Evolutionary conservation across 2,113 vertebrate species (phyloP), one percentile per base, ranked within the genome.

Genomic region (Gobio gobio): DNA sequence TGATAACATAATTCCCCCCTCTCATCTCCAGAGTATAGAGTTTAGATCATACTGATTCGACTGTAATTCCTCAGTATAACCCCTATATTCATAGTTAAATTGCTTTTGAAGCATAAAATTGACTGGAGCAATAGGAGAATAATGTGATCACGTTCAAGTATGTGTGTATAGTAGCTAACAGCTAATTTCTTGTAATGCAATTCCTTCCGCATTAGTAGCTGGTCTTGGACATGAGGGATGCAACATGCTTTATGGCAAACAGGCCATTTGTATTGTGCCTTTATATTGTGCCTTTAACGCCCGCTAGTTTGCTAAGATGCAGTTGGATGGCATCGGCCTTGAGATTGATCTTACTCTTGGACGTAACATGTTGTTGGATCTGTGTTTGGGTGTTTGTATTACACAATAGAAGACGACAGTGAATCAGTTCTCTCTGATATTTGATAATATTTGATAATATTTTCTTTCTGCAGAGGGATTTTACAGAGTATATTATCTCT

Each of bases 121-220:
- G 85, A 86, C 86, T 87, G 75, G 86, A 89, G 88, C 86, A 89
- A 80, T 86, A 54, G 81, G 68, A 64, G 78, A 83, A 78, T 61
- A 87, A 45, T 85, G 90, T 70, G 78, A 63, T 63, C 58, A 63
- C 9, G 8, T 79, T 80, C 9, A 20, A 26, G 47, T 40, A 8
- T 59, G 45, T 36, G 45, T 82, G 29, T 54, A 8, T 45, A 66
- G 45, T 29, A 36, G 18, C 47, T 75, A 47, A 51, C 13, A 51
- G 45, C n/a, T 54, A 22, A 66, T 76, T 64, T 43, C 43, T 18
- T 84, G 56, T 84, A 26, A 45, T 73, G 40, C 20, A 24, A 14
- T 45, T 45, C 20, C 10, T 72, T 72, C 5, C 10, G 0, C 40
- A 12, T 45, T 45, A 45, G 68, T 72, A 72, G 70, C 43, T 47